These are phyloP conservation scores for Chymomyza fuscimana DNA, from an alignment of 2,888 invertebrate genomes.

Conservation along the genomic window DNA sequence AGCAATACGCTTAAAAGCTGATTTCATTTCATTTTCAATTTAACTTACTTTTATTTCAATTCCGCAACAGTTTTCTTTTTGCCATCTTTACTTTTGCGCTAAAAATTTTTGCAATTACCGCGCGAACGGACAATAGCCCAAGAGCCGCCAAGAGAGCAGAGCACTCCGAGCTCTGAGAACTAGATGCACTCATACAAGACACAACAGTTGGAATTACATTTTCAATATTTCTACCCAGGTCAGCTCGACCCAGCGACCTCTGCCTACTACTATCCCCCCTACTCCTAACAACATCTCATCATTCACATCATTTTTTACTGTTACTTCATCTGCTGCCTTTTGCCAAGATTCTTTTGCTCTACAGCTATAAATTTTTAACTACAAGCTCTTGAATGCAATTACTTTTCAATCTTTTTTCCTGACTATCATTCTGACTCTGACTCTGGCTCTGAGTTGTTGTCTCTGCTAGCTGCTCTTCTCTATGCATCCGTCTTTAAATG, in stretches of 20 bases:
- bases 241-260: not conserved
- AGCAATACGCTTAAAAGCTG: constrained; percentile 54
- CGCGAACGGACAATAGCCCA: not conserved
- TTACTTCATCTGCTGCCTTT: constrained; percentile 31
- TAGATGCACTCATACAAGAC: constrained; percentile 13
- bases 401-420: constrained; percentile 68
- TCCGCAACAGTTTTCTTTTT: constrained; percentile 1
- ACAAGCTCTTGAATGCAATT: constrained; percentile 73
- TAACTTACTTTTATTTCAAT: constrained; percentile 62
- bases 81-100: constrained; percentile 23
- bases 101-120: constrained; percentile 57
- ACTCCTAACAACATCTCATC: constrained; percentile 4
- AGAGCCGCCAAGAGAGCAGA: too few relatives aligned
- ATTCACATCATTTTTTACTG: constrained; percentile 53
- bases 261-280: not conserved
- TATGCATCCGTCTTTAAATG: constrained; percentile 14
- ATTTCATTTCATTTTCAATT: constrained; percentile 70
- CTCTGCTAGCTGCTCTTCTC: constrained; percentile 13
- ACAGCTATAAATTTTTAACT: constrained; percentile 71
- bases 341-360: constrained; percentile 56
- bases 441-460: not conserved
- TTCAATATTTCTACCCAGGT: constrained; percentile 57
- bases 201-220: constrained; percentile 60
- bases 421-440: constrained; percentile 3
- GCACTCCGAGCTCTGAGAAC: not conserved